Evolutionary conservation across 2,888 invertebrate species (phyloP).

Genomic region (Epinotia bilunana): DNA sequence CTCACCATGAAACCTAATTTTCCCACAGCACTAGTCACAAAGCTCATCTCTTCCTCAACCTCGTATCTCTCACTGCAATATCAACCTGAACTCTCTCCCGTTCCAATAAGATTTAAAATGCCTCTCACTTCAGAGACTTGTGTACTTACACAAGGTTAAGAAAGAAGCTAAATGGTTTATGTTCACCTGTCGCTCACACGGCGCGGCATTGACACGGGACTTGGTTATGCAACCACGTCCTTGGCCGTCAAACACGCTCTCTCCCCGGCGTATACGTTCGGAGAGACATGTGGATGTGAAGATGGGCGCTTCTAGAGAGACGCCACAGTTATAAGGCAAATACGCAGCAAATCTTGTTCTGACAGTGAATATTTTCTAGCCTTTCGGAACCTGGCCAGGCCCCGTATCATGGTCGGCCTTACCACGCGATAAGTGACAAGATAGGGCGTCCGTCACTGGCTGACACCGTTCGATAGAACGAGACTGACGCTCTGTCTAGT

Average conservation of each 20-base stretch:
- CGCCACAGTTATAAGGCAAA: neutral
- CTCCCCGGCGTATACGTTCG: neutral
- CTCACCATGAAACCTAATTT: neutral
- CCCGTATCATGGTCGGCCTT: no score
- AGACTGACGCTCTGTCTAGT: no score
- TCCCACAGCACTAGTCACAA: neutral
- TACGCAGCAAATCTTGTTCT: neutral
- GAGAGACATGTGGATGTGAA: neutral
- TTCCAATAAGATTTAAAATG: neutral
- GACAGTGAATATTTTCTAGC: neutral
- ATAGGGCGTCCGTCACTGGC: no score
- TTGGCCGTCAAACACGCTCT: constrained; percentile 30
- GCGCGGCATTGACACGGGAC: constrained; percentile 18
- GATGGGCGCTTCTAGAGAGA: no score
- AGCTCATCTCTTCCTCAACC: neutral
- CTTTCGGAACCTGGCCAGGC: no score
- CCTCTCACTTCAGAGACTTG: no score
- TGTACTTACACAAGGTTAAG: constrained; percentile 23
- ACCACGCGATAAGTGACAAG: no score
- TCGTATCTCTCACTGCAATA: neutral
- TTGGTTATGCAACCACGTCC: constrained; percentile 32
- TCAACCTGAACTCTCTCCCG: neutral
- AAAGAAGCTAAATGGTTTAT: constrained; percentile 10
- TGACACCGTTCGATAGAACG: no score
- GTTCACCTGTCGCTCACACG: constrained; percentile 17